Evolutionary conservation across 37 sponge, comb jelly and placozoan species (phyloP), one percentile per base, ranked within the genome.

Genomic region (Bolinopsis microptera): DNA sequence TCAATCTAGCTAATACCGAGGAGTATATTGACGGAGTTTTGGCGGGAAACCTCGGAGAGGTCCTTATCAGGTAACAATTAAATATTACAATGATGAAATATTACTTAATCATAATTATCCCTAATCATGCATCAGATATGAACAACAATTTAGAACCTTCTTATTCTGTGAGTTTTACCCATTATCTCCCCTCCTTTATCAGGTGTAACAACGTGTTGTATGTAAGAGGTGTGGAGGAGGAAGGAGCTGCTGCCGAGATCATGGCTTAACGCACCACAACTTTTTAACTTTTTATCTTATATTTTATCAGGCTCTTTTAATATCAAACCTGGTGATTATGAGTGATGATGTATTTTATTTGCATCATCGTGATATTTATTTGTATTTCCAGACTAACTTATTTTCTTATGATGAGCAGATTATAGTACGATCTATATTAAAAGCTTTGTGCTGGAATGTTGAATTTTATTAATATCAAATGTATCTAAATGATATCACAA

Each of bases 121-220:
- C n/a, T n/a, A n/a, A n/a, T n/a, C n/a, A n/a, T n/a, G n/a, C n/a
- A n/a, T n/a, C n/a, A n/a, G n/a, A n/a, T n/a, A n/a, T n/a, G n/a
- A n/a, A n/a, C n/a, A n/a, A n/a, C n/a, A n/a, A n/a, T n/a, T n/a
- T n/a, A n/a, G n/a, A n/a, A n/a, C n/a, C n/a, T n/a, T n/a, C n/a
- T n/a, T n/a, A n/a, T n/a, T n/a, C n/a, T n/a, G n/a, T n/a, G n/a
- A n/a, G n/a, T n/a, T n/a, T 13, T 48, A 48, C 5, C 61, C 61
- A 83, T 3, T 93, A 13, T 22, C 39, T 39, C 35, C 25, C 26
- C 24, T n/a, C 34, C 40, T 93, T 27, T n/a, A n/a, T n/a, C 41
- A 96, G 98, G 76, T 98, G 99, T 76, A 98, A 98, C 94, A 98
- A 98, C 92, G 95, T 98, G 26, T 83, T 98, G n/a, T 98, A 98